Base-by-base conservation (phyloP, 2,888 invertebrate genomes). In the Saturnia japonica region DNA sequence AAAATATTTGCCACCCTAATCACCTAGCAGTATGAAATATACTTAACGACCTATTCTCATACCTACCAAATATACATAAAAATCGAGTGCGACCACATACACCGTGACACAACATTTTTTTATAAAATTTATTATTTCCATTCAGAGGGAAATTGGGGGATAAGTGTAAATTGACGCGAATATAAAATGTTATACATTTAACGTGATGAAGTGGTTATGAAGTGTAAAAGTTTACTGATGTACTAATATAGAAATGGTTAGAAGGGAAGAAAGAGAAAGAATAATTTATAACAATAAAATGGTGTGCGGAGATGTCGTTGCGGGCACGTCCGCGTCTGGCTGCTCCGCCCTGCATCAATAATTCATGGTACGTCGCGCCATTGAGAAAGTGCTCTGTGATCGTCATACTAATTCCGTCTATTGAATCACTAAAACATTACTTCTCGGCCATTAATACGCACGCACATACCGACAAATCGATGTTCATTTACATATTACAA, bases 371-470 rank as follows among this genome's bases (percentile, higher is more conserved):
- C 89, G 88, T 85, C 90, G 90, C 88, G 84, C 91, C 93, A 93
- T 93, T 91, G 93, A 92, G 93, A 93, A 92, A 93, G 93, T 91
- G 87, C 88, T 90, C 85, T 91, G 92, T 91, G 93, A 90, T 89
- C 89, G 89, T 84, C 85, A 93, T 93, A 93, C 91, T 90, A 91
- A 93, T 92, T 89, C 34, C 85, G 81, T 78, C 81, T 82, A 84
- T 85, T 87, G 88, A 88, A 88, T 89, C 85, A 84, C 84, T 87
- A 86, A 87, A 86, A 86, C 82, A 85, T 85, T 88, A 84, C 83
- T 85, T 76, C 78, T 76, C 77, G 74, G 75, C 76, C 77, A 73
- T 79, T 73, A 73, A 79, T 76, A 77, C 72, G 71, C 71, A 71
- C 69, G 71, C 73, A 76, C 76, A 72, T 73, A 74, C 64, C 72